These are phyloP conservation scores for Tinea semifulvella DNA, from an alignment of 2,888 invertebrate genomes.

Conservation along the genomic window DNA sequence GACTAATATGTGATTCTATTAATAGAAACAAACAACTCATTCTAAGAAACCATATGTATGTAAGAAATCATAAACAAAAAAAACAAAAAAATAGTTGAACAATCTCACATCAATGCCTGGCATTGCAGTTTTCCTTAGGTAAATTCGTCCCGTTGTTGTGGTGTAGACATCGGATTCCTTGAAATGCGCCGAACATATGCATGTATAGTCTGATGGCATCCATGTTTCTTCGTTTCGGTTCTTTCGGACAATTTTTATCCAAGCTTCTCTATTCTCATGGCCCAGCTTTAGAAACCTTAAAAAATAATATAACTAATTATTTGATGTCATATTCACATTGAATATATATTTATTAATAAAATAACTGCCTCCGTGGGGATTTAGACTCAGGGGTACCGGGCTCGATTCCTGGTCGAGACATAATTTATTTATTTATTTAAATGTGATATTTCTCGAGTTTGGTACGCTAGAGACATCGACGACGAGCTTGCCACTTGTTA, in stretches of 20 bases:
- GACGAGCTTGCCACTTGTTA: too few species aligned
- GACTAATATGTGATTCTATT: background rate
- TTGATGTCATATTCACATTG: too few species aligned
- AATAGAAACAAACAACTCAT: background rate
- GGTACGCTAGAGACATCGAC: too few species aligned
- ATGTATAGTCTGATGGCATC: conserved; percentile 20
- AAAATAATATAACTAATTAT: too few species aligned
- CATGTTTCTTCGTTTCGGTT: conserved; percentile 23
- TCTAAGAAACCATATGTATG: background rate
- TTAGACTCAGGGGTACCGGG: too few species aligned
- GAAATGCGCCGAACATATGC: conserved; percentile 23
- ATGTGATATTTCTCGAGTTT: too few species aligned
- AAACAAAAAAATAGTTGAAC: too few species aligned
- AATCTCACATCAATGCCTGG: background rate
- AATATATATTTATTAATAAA: too few species aligned
- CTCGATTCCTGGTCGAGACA: too few species aligned
- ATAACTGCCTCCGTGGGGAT: too few species aligned
- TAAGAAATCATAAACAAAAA: background rate
- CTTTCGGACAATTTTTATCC: conserved; percentile 13
- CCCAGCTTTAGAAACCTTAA: background rate
- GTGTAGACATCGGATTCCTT: conserved; percentile 9
- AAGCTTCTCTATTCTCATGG: background rate
- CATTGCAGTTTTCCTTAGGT: conserved; percentile 13
- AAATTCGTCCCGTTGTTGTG: conserved; percentile 10
- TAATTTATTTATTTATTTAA: too few species aligned